A percentile compares a stretch with the other conserved stretches of the same genome.
Evolutionary conservation across 1,140 invertebrate genomes (phyloP).

Genomic region (Ptiloglossa arizonensis): DNA sequence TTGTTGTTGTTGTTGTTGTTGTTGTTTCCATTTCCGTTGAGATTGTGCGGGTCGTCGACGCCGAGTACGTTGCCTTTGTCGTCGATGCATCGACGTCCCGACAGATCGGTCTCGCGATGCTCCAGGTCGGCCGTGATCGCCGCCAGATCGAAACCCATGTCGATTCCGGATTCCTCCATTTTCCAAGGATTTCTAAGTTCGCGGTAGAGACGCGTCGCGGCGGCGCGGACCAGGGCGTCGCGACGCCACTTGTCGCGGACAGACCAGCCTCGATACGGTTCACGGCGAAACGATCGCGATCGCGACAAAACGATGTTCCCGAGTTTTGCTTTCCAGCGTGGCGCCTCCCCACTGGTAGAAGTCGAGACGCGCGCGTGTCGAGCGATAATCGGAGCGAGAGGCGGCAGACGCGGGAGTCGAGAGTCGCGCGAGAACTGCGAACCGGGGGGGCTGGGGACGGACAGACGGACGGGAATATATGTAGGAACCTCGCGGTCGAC

Average conservation of each 20-base stretch:
- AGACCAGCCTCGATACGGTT: background rate
- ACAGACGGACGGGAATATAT: background rate
- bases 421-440: slow-evolving; percentile 27
- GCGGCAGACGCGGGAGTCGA: slow-evolving; percentile 9
- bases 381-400: slow-evolving; percentile 31
- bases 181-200: background rate
- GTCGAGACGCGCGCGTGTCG: slow-evolving; percentile 29
- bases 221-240: slow-evolving; percentile 27
- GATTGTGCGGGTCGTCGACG: slow-evolving; percentile 63
- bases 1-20: slow-evolving; percentile 72
- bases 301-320: background rate
- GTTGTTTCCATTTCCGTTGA: slow-evolving; percentile 24
- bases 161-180: slow-evolving; percentile 86
- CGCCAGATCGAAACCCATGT: slow-evolving; percentile 87
- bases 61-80: slow-evolving; percentile 48
- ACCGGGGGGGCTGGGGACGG: background rate
- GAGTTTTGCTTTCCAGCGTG: slow-evolving; percentile 47
- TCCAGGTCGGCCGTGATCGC: slow-evolving; percentile 84
- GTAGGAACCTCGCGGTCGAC: background rate
- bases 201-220: background rate
- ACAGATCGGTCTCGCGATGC: slow-evolving; percentile 63
- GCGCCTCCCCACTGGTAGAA: slow-evolving; percentile 44
- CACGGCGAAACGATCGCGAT: slow-evolving; percentile 17
- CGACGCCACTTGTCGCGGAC: slow-evolving; percentile 9
- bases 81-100: slow-evolving; percentile 9